phyloP scores from a whole-genome alignment of 2,113 vertebrate species.

The Lanius ludovicianus region DNA sequence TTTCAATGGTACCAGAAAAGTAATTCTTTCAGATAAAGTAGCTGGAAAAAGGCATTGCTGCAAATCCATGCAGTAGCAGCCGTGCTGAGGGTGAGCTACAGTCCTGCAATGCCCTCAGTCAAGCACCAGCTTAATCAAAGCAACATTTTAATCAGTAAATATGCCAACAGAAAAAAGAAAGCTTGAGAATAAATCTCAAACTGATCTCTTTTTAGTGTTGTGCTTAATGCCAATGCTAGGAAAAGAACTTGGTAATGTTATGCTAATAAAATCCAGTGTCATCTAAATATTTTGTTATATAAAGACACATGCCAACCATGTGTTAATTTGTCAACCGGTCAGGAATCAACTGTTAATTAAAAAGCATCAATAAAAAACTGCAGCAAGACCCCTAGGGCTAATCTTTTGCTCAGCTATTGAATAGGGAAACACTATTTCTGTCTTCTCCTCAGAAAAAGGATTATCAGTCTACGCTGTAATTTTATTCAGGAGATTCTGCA shows the following conservation, averaged over 20 bases:
- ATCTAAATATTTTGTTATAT: neutral
- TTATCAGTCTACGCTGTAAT: neutral
- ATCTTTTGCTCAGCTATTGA: neutral
- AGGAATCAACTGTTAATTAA: neutral
- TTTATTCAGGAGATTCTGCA: neutral
- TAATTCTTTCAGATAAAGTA: neutral
- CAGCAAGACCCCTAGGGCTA: neutral
- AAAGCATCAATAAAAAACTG: neutral
- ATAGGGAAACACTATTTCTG: neutral
- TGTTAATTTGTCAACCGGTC: neutral
- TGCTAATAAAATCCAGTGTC: neutral
- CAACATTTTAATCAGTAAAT: neutral
- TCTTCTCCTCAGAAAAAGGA: neutral
- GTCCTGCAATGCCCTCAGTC: neutral
- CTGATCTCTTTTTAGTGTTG: neutral
- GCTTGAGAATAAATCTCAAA: neutral
- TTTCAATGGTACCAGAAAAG: neutral
- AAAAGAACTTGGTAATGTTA: neutral
- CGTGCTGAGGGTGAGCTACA: neutral
- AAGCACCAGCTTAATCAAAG: neutral
- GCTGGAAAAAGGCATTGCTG: neutral
- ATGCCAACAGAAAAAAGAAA: neutral
- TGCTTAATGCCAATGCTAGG: neutral
- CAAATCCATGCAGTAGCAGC: neutral
- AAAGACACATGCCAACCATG: neutral